Evolutionary conservation across 1,140 invertebrate species (phyloP), one percentile per base, ranked within the genome.

Genomic region (Fopius arisanus): DNA sequence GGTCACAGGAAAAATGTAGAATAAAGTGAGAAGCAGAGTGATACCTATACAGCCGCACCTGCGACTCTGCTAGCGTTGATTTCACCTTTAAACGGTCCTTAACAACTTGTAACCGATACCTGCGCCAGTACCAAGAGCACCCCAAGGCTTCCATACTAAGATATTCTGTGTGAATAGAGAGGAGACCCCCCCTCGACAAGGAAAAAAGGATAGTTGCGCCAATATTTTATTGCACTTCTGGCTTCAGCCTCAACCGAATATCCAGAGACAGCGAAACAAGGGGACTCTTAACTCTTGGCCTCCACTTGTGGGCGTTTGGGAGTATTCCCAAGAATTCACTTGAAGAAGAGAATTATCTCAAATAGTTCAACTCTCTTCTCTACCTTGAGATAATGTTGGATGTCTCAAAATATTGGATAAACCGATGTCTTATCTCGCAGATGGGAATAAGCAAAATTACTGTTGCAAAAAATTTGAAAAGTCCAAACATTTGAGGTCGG

Each of bases 41-140:
- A 73, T 73, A 76, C 48, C 43, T 51, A 75, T 70, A 70, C 48
- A 33, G 67, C 66, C 37, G 62, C 73, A 74, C 70, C 73, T 75
- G 72, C 72, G 70, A 65, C 67, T 59, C 29, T 23, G 69, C 72
- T 67, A 69, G 54, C 66, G 65, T 67, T n/a, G 62, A 33, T 33
- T 67, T 67, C 66, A 28, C 68, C 68, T 72, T 76, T 82, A 77
- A 78, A 78, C 75, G 73, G 75, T 54, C 63, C 70, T 80, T 78
- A 79, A 81, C 76, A 81, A 76, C 77, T 81, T 78, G 73, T 78
- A 84, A 82, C 75, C 77, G 79, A 79, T 82, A 82, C 75, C 77
- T 82, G 75, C 67, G 73, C 73, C 73, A 63, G 73, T 68, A 26
- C 37, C 62, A 67, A 59, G 23, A 59, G 54, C 54, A 59, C 54